phyloP scores from a whole-genome alignment of 1,140 invertebrate genomes.

The Caerostris extrusa region DNA sequence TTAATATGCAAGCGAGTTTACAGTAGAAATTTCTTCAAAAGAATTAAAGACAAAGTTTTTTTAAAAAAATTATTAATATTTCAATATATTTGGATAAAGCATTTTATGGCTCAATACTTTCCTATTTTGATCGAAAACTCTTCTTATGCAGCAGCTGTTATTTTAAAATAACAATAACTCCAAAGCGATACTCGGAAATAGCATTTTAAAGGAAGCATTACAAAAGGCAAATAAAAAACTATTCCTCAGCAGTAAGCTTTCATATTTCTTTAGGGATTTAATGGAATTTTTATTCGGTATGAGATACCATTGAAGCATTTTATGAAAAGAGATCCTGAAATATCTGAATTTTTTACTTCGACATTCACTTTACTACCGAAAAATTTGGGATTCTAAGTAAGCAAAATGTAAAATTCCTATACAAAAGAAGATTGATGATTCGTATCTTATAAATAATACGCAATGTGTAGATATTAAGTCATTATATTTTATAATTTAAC shows the following conservation, averaged over 20 bases:
- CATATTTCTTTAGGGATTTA: not conserved
- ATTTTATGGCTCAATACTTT: too few species aligned
- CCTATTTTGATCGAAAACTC: not conserved
- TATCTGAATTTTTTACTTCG: not conserved
- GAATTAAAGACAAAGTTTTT: too few species aligned
- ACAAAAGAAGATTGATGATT: not conserved
- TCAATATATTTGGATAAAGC: too few species aligned
- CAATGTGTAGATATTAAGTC: too few species aligned
- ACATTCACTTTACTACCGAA: not conserved
- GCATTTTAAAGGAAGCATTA: not conserved
- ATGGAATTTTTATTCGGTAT: not conserved
- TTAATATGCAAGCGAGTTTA: too few species aligned
- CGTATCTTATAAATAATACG: not conserved
- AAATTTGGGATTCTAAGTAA: not conserved
- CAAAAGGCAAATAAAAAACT: not conserved
- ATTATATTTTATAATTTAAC: too few species aligned
- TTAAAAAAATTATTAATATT: too few species aligned
- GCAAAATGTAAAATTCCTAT: not conserved
- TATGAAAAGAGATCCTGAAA: not conserved
- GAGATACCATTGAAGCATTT: not conserved
- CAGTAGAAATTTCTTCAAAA: too few species aligned
- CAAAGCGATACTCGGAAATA: not conserved
- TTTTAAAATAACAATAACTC: not conserved
- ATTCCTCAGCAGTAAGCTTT: not conserved
- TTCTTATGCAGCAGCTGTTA: not conserved